A percentile compares a stretch with the other conserved stretches of the same genome.
Evolutionary conservation across 2,113 vertebrate species (phyloP).

Genomic region (Chauna torquata): DNA sequence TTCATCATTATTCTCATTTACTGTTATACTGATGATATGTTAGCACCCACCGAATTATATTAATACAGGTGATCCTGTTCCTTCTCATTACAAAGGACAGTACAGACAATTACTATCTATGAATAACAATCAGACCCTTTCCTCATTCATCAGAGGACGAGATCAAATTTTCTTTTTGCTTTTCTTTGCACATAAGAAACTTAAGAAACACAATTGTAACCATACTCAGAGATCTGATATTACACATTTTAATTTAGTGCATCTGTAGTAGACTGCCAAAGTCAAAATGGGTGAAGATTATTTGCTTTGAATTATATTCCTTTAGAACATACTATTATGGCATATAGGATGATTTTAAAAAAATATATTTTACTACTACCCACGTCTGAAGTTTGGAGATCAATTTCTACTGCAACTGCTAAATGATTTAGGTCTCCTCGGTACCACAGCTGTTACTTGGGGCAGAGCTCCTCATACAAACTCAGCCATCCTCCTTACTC

Average conservation of each 20-base stretch:
- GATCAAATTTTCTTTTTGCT: neutral
- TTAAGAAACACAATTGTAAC: neutral
- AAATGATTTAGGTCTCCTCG: neutral
- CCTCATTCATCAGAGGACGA: accelerated
- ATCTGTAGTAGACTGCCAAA: neutral
- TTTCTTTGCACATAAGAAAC: neutral
- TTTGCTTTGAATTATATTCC: neutral
- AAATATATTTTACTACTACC: neutral
- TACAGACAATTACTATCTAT: neutral
- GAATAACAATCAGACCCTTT: neutral
- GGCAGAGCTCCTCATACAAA: neutral
- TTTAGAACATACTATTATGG: neutral
- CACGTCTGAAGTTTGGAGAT: neutral
- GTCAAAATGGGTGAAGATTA: neutral
- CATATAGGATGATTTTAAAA: neutral
- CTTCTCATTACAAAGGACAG: neutral
- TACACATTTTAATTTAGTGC: neutral
- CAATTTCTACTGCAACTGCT: neutral
- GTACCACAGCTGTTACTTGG: neutral
- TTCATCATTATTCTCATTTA: neutral
- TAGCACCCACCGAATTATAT: neutral
- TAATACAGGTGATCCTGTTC: neutral
- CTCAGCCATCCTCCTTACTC: neutral
- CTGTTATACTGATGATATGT: neutral
- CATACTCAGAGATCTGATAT: neutral